Percentiles rank a stretch among this genome's conserved stretches.
Conservation (phyloP, 2,113 vertebrate genomes). For the Podocnemis expansa region DNA sequence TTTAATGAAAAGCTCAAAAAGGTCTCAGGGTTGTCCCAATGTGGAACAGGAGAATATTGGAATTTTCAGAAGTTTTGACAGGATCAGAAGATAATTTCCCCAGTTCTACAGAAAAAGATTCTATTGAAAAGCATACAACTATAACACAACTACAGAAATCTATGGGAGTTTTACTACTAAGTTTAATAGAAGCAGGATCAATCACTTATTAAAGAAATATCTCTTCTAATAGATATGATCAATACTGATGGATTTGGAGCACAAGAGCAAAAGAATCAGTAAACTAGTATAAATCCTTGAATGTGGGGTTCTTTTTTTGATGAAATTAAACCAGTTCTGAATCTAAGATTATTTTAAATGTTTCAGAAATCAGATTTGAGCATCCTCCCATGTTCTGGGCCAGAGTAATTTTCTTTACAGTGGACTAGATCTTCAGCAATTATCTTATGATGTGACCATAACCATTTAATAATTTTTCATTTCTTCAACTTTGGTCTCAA, state of each 20-base stretch:
- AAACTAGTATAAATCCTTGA: accelerated
- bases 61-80: background rate
- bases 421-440: background rate
- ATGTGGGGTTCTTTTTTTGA: slow-evolving; percentile 1
- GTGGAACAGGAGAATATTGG: background rate
- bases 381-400: background rate
- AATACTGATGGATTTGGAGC: background rate
- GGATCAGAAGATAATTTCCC: background rate
- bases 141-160: background rate
- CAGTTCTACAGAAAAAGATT: background rate
- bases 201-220: background rate
- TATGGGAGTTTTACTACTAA: background rate
- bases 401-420: background rate
- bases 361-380: background rate
- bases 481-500: background rate
- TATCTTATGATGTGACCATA: background rate
- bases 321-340: background rate
- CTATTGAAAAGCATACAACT: background rate
- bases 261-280: background rate
- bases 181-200: background rate
- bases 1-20: background rate
- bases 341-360: background rate
- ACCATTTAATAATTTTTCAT: slow-evolving; percentile 20
- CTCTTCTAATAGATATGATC: background rate
- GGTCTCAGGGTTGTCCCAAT: too few relatives aligned